These are phyloP conservation scores for Sciurus niger DNA, from an alignment of 2,113 vertebrate species.

Conservation along the genomic window DNA sequence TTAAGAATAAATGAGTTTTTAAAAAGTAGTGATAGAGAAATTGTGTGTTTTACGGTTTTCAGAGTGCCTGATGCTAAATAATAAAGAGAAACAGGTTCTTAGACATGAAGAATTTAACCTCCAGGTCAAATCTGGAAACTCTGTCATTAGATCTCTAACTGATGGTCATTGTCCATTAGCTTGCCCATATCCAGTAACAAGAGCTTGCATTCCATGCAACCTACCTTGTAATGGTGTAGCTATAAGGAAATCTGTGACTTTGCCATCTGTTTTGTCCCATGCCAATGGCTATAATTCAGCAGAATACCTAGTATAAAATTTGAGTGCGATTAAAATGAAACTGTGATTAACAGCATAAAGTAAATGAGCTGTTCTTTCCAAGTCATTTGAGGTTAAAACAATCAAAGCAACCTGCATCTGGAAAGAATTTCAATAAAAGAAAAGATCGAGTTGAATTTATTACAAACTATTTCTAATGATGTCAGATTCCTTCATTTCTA, in stretches of 20 bases:
- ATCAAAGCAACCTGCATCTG: background rate
- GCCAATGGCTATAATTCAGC: background rate
- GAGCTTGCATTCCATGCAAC: background rate
- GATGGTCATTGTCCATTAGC: background rate
- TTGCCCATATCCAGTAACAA: background rate
- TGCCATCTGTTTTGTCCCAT: background rate
- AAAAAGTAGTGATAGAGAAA: background rate
- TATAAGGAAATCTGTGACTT: background rate
- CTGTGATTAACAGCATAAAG: background rate
- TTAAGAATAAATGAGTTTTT: background rate
- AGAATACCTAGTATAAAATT: background rate
- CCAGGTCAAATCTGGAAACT: background rate
- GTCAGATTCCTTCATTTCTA: background rate
- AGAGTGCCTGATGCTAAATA: slow-evolving; percentile 29
- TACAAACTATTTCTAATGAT: background rate
- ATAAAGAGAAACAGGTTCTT: background rate
- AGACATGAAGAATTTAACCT: background rate
- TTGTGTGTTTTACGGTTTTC: background rate
- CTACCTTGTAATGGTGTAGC: background rate
- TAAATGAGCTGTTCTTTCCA: background rate
- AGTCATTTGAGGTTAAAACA: background rate
- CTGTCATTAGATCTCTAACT: background rate
- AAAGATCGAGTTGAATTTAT: background rate
- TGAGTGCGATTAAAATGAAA: slow-evolving; percentile 2
- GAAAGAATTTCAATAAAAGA: background rate